Percentiles rank a stretch among this genome's conserved stretches.
phyloP scores from a whole-genome alignment of 2,797 vertebrate species.

The Etheostoma nigrum region DNA sequence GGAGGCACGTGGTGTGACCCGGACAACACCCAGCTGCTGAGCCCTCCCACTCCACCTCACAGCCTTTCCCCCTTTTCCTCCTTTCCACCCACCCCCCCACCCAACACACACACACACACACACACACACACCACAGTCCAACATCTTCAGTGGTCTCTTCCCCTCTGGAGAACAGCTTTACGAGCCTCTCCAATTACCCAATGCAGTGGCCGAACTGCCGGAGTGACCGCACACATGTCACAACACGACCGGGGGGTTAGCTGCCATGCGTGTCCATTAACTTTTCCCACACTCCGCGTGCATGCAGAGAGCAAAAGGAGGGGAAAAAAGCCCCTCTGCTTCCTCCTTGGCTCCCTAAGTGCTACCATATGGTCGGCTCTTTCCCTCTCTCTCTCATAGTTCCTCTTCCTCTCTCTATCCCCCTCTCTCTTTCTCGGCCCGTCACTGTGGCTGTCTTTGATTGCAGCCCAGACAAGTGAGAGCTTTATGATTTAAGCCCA shows the following conservation, averaged over 20 bases:
- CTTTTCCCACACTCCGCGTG: slow-evolving; percentile 94
- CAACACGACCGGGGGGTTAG: slow-evolving; percentile 88
- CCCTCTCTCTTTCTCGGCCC: slow-evolving; percentile 71
- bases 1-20: slow-evolving; percentile 82
- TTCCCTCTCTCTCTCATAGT: slow-evolving; percentile 59
- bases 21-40: slow-evolving; percentile 79
- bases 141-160: slow-evolving; percentile 69
- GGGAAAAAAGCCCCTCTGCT: slow-evolving; percentile 84
- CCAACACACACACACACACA: not conserved
- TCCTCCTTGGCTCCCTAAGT: slow-evolving; percentile 92
- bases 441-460: slow-evolving; percentile 86
- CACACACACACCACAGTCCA: slow-evolving; percentile 25
- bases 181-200: slow-evolving; percentile 84
- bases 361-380: slow-evolving; percentile 91
- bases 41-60: slow-evolving; percentile 52
- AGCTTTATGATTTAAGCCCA: slow-evolving; percentile 92
- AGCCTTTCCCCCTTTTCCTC: slow-evolving; percentile 16
- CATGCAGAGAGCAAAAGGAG: slow-evolving; percentile 77
- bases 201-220: slow-evolving; percentile 80
- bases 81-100: slow-evolving; percentile 5
- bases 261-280: slow-evolving; percentile 94
- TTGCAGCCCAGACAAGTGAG: slow-evolving; percentile 90
- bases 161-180: slow-evolving; percentile 82
- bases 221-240: slow-evolving; percentile 85
- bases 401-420: slow-evolving; percentile 66